Evolutionary conservation across 2,888 invertebrate genomes (phyloP).

Genomic region (Nomada fabriciana): DNA sequence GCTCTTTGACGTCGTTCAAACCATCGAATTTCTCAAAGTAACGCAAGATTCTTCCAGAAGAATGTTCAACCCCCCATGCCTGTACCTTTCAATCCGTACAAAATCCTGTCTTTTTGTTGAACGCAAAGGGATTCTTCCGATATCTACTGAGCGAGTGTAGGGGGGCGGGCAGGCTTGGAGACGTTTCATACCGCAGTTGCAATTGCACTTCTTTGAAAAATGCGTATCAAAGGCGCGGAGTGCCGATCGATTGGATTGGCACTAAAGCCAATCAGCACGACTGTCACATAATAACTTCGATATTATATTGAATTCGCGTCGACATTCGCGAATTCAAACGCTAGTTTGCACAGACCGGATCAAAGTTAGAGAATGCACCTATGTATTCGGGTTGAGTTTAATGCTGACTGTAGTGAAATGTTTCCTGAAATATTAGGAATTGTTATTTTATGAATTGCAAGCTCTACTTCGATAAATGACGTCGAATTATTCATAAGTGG

Average conservation of each 20-base stretch:
- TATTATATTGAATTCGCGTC: not conserved
- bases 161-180: not conserved
- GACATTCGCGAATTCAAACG: no score
- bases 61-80: constrained; percentile 45
- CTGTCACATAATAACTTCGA: not conserved
- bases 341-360: no score
- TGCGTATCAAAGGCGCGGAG: constrained; percentile 13
- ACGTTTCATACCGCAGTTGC: constrained; percentile 8
- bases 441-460: no score
- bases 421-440: no score
- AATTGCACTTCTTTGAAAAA: constrained; percentile 33
- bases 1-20: constrained; percentile 54
- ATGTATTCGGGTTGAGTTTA: no score
- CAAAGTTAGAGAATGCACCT: no score
- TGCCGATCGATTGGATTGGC: not conserved
- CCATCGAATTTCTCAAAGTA: constrained; percentile 60
- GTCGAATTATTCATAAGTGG: no score
- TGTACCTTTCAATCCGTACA: constrained; percentile 43
- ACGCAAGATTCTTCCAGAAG: constrained; percentile 59
- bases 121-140: constrained; percentile 58
- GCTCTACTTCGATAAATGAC: no score
- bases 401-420: no score
- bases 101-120: constrained; percentile 51
- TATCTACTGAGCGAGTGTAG: constrained; percentile 21
- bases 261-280: not conserved